Evolutionary conservation across 1,140 invertebrate genomes (phyloP), one percentile per base, ranked within the genome.

Genomic region (Trissolcus basalis): DNA sequence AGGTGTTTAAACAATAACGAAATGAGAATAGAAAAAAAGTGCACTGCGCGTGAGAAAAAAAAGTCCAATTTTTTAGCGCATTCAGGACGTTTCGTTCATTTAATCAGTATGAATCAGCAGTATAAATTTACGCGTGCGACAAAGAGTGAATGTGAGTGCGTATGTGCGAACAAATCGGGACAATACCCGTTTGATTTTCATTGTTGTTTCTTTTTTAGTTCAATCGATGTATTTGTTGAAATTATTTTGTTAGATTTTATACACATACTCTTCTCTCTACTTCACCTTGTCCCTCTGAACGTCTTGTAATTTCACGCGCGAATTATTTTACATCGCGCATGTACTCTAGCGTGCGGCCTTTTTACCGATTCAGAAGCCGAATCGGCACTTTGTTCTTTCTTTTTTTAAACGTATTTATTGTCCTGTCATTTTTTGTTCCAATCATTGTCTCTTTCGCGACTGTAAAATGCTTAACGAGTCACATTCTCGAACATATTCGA

Each of bases 91-190:
- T 85, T 78, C 68, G 80, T 84, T 81, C 80, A 85, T 81, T 83
- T 81, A 86, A 88, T 85, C 86, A 88, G 86, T 86, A 88, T 87
- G 85, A 78, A 86, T 84, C 72, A 73, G 79, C 85, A 88, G 85
- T 88, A 87, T 88, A 79, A 75, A 47, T 76, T 33, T 71, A 53
- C n/a, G n/a, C n/a, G 11, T 53, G 60, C 13, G 36, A 45, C 45
- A 7, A 51, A 16, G 43, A 54, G 10, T 32, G 58, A 33, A 45
- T 51, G 60, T 6, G 49, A 51, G 59, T 4, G 9, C 58, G 54
- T 15, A 11, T 54, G 53, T 19, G 47, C 45, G 69, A n/a, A 13
- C 43, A 48, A 56, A 49, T 49, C 50, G 50, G 59, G 1, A 36
- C 10, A 1, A 6, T 14, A 2, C n/a, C 56, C 11, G 13, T 7